Evolutionary conservation across 2,888 invertebrate species (phyloP), one percentile per base, ranked within the genome.

Genomic region (Thereva nobilitata): DNA sequence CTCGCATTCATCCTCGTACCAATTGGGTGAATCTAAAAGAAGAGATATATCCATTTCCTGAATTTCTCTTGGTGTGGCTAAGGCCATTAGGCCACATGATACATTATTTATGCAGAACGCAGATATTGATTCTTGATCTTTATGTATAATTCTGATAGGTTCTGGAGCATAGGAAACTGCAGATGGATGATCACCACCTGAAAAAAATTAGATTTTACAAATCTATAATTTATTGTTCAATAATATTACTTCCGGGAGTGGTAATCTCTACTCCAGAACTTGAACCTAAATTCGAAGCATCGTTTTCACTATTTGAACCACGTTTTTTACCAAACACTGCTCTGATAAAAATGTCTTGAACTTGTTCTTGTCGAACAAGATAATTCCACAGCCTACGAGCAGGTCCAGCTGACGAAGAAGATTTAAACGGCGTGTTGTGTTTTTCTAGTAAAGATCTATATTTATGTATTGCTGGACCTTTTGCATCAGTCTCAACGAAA

Each of bases 1-100:
- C 82, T 98, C 97, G 78, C 95, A 96, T 81, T 97, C 95, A 81
- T 98, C 97, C 82, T 96, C 95, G 68, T 96, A 86, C 97, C 97
- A 98, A 71, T 89, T 89, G 5, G 93, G 92, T 64, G 95, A 90
- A 75, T 95, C 92, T 50, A 99, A 83, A 38, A 99, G 83, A 55
- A 95, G 83, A 0, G 95, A 92, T 74, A 99, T 95, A 81, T 98
- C 97, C 87, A 99, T 90, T 83, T 99, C 99, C 78, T 98, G 96
- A 8, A 99, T 89, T 82, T 99, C 99, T 66, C 96, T 89, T 0
- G 95, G 93, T 53, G 97, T 99, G 5, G 97, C 94, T 72, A 99
- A 86, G 0, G 96, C 93, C 72, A 99, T 87, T 71, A 92, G 83
- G 42, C 94, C 93, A 63, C 88, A 86, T 72, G 89, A 90, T 12